Percentiles rank a stretch among this genome's conserved stretches.
phyloP scores from a whole-genome alignment of 2,113 vertebrate genomes.

The Osmerus eperlanus region DNA sequence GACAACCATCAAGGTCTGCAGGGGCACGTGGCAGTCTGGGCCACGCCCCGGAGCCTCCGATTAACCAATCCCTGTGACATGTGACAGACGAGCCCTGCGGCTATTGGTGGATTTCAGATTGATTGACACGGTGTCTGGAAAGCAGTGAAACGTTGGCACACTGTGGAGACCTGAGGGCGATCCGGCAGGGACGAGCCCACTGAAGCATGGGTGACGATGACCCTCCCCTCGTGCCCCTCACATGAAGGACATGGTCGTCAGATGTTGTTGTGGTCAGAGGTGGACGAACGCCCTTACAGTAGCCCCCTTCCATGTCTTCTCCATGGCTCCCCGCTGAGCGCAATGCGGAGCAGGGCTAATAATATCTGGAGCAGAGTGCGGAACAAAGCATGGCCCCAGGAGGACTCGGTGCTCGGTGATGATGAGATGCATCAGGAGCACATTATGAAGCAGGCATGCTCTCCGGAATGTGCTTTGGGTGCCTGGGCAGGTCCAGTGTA shows the following conservation, averaged over 20 bases:
- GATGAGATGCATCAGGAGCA: too few relatives aligned
- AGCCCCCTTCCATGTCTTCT: not conserved
- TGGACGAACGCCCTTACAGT: not conserved
- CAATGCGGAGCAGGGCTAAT: not conserved
- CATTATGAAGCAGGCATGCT: too few relatives aligned
- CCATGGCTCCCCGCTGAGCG: not conserved
- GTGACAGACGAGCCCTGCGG: conserved; percentile 44
- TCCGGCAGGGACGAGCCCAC: conserved; percentile 37
- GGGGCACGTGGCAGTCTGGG: not conserved
- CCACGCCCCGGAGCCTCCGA: conserved; percentile 29
- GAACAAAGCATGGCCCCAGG: too few relatives aligned
- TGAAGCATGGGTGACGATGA: conserved; percentile 32
- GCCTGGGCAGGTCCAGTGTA: too few relatives aligned
- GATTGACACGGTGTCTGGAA: conserved; percentile 48
- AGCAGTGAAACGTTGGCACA: conserved; percentile 39
- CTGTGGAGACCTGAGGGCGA: conserved; percentile 22
- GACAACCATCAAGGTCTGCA: conserved; percentile 19
- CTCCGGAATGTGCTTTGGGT: too few relatives aligned
- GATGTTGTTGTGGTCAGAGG: not conserved
- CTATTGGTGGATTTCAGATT: conserved; percentile 29
- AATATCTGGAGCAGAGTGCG: not conserved
- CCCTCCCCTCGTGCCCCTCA: conserved; percentile 46
- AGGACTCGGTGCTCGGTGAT: too few relatives aligned
- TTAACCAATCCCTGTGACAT: conserved; percentile 50
- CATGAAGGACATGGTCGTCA: conserved; percentile 43